A percentile compares a stretch with the other conserved stretches of the same genome.
These are phyloP conservation scores for Thaumatotibia leucotreta DNA, from an alignment of 1,140 invertebrate species.

Conservation along the genomic window DNA sequence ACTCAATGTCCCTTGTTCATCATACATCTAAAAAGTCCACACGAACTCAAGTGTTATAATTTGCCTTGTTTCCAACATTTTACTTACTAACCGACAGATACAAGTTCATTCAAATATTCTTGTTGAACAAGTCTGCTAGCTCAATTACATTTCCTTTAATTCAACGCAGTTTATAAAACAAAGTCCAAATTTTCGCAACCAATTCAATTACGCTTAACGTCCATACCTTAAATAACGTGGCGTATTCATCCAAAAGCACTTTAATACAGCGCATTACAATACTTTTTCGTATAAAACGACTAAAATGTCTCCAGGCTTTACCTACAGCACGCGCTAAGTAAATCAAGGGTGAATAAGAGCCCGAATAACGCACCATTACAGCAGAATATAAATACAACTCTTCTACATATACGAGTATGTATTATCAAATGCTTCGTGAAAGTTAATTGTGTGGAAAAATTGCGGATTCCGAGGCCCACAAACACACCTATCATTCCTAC, in stretches of 20 bases:
- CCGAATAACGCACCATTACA: conserved; percentile 13
- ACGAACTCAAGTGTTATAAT: too few species aligned
- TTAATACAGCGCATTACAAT: not conserved
- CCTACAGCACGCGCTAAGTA: conserved; percentile 7
- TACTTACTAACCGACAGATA: too few species aligned
- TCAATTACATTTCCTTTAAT: not conserved
- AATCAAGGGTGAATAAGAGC: conserved; percentile 1
- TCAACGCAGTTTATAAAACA: not conserved
- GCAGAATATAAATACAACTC: conserved; percentile 26
- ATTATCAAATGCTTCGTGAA: conserved; percentile 40
- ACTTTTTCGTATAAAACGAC: not conserved
- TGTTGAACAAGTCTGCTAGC: too few species aligned
- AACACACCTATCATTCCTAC: conserved; percentile 28
- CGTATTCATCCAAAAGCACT: not conserved
- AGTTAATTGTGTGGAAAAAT: conserved; percentile 40
- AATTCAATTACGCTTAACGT: conserved; percentile 3
- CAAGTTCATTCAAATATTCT: too few species aligned
- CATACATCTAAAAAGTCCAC: too few species aligned
- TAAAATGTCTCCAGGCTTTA: not conserved
- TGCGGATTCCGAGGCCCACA: conserved; percentile 22
- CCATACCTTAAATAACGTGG: not conserved
- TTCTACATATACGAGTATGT: conserved; percentile 29
- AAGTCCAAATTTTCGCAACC: not conserved
- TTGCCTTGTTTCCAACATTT: too few species aligned
- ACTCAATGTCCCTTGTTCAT: too few species aligned